phyloP scores from a whole-genome alignment of 2,797 vertebrate genomes.

The Myripristis jacobus region DNA sequence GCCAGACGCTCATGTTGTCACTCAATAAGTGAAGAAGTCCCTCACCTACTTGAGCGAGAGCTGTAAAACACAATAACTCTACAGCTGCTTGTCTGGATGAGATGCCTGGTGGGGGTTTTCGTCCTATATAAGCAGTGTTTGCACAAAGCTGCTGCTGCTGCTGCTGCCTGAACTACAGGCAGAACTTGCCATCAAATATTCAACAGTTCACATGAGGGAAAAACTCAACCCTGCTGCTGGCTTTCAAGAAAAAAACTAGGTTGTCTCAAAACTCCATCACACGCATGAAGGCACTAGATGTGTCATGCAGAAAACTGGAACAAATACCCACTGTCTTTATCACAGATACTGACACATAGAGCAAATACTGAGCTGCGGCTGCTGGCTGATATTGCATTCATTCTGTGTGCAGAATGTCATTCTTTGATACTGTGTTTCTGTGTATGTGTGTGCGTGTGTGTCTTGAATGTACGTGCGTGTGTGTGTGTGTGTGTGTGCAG shows the following conservation, averaged over 20 bases:
- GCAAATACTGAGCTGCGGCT: constrained; percentile 29
- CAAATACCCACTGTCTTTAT: constrained; percentile 25
- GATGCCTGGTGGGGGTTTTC: constrained; percentile 67
- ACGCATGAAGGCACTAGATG: constrained; percentile 44
- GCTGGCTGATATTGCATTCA: constrained; percentile 51
- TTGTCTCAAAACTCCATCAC: constrained; percentile 40
- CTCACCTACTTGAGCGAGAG: constrained; percentile 54
- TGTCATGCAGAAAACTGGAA: constrained; percentile 43
- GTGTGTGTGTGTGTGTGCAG: background rate
- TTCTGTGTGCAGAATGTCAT: constrained; percentile 64
- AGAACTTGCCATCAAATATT: constrained; percentile 82
- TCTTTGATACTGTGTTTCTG: constrained; percentile 49
- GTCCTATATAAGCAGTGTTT: constrained; percentile 71
- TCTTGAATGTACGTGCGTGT: constrained; percentile 15
- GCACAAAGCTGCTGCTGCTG: constrained; percentile 65
- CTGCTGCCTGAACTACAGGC: constrained; percentile 64
- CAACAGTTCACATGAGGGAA: constrained; percentile 66
- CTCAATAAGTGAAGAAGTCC: constrained; percentile 44
- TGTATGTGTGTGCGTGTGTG: constrained; percentile 11
- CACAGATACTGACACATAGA: constrained; percentile 25
- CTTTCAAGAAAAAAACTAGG: constrained; percentile 60
- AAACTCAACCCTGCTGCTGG: constrained; percentile 55
- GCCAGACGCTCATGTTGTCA: constrained; percentile 34
- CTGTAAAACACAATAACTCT: constrained; percentile 57
- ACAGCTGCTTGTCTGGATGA: constrained; percentile 57